Conservation (phyloP, 2,113 vertebrate genomes). For the Megatriorchis doriae region DNA sequence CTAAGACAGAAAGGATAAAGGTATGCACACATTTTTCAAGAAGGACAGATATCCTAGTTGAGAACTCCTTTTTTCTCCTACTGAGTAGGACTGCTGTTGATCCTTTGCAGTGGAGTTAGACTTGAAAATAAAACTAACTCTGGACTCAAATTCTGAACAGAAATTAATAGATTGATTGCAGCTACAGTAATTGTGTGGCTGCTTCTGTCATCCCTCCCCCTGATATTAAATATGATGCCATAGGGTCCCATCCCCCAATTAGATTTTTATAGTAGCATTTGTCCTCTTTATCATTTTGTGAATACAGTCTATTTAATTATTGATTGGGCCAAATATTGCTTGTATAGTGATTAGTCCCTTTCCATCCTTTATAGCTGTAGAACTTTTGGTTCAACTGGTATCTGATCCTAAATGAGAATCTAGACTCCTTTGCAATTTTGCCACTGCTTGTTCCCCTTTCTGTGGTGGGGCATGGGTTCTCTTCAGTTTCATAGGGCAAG, state of each 20-base stretch:
- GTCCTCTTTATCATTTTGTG: neutral
- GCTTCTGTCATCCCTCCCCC: neutral
- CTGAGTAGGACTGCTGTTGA: neutral
- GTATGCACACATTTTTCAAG: neutral
- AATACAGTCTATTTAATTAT: neutral
- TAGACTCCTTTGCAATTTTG: neutral
- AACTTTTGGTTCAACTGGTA: neutral
- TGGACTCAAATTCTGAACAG: neutral
- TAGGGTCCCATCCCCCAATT: neutral
- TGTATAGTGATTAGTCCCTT: neutral
- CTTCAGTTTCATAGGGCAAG: neutral
- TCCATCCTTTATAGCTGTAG: neutral
- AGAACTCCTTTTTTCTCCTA: neutral
- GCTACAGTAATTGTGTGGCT: neutral
- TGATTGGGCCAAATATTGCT: neutral
- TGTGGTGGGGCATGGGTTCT: neutral
- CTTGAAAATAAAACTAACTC: neutral
- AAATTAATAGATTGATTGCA: neutral
- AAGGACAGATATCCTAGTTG: neutral
- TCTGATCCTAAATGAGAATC: neutral
- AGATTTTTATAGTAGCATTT: neutral
- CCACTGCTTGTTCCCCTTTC: neutral
- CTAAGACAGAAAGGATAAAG: slow-evolving; percentile 54
- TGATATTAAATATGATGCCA: neutral
- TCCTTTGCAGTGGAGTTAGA: neutral